Conservation (phyloP, 2,888 invertebrate genomes). For the Platycheirus albimanus region DNA sequence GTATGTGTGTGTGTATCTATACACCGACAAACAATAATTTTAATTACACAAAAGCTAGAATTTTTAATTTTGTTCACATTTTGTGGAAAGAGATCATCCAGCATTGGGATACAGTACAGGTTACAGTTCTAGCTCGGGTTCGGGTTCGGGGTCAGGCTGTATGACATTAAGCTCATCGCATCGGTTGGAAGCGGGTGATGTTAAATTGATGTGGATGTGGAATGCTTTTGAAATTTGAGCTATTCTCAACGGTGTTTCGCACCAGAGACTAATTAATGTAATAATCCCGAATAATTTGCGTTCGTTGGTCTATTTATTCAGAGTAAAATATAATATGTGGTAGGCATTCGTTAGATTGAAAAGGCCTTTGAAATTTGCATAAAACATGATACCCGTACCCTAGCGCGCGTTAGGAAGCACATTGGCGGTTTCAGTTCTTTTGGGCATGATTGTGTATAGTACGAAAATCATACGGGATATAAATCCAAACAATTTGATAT, state of each 20-base stretch:
- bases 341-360: neutral
- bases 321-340: constrained; percentile 11
- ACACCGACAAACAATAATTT: constrained; percentile 55
- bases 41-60: constrained; percentile 70
- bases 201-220: constrained; percentile 31
- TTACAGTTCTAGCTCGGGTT: too few relatives aligned
- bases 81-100: constrained; percentile 37
- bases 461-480: neutral
- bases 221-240: constrained; percentile 54
- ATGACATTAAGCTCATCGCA: neutral
- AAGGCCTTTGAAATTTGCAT: neutral
- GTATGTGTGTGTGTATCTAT: neutral
- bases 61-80: constrained; percentile 66
- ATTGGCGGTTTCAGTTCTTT: neutral
- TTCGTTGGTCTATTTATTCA: constrained; percentile 20
- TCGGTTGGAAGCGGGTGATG: neutral
- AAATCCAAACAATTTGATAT: neutral
- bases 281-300: constrained; percentile 51
- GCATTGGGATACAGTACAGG: neutral
- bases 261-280: constrained; percentile 52
- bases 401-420: neutral
- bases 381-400: neutral
- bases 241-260: constrained; percentile 34
- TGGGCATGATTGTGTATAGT: too few relatives aligned
- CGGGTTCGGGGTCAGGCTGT: neutral